These are phyloP conservation scores for Mesocentrotus franciscanus DNA, from an alignment of 53 echinoderm and acorn worm species.

Conservation along the genomic window DNA sequence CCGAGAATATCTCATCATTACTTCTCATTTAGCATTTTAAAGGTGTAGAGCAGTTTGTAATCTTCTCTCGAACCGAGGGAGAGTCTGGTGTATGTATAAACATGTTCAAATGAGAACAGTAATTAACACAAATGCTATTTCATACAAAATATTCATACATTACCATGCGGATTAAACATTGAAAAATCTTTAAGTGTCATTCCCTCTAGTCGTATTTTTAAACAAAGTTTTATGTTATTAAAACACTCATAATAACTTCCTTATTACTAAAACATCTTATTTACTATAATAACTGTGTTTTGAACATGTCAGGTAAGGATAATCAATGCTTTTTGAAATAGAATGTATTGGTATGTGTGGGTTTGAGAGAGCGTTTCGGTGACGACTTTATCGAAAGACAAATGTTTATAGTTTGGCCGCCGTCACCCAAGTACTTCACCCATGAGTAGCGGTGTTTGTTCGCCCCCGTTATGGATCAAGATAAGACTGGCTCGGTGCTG, in stretches of 20 bases:
- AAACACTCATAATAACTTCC: too few species aligned
- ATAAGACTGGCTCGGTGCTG: neutral
- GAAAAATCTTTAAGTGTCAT: too few species aligned
- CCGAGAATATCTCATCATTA: neutral
- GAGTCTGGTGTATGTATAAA: neutral
- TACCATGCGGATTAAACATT: too few species aligned
- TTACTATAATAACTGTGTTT: neutral
- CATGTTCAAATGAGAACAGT: neutral
- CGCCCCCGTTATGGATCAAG: constrained; percentile 20
- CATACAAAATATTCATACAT: too few species aligned
- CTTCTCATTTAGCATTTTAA: constrained; percentile 1
- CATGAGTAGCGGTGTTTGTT: constrained; percentile 9
- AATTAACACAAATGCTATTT: neutral
- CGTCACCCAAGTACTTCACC: neutral
- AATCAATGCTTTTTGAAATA: neutral
- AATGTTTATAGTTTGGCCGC: constrained; percentile 17
- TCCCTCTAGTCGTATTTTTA: too few species aligned
- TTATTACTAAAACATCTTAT: neutral
- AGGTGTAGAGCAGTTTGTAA: neutral
- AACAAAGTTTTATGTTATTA: too few species aligned
- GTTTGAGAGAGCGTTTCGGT: neutral
- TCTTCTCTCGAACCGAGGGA: neutral
- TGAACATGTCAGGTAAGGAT: neutral
- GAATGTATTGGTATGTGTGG: neutral
- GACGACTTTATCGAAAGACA: constrained; percentile 36